These are phyloP conservation scores for Chrysolina haemoptera DNA, from an alignment of 2,888 invertebrate species.

Conservation along the genomic window DNA sequence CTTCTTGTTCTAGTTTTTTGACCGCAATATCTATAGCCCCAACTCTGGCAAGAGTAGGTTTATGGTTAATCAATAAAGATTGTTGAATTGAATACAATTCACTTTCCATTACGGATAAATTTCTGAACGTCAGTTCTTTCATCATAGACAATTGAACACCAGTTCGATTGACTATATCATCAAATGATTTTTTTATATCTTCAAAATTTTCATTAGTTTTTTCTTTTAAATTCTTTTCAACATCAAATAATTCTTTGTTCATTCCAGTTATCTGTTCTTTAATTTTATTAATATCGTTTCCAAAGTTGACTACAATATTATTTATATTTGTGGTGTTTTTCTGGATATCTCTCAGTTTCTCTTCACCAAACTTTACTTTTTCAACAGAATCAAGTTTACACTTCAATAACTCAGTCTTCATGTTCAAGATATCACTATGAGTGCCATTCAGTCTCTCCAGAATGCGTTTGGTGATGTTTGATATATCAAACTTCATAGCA, in stretches of 20 bases:
- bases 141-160: neutral
- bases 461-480: neutral
- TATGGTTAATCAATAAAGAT: constrained; percentile 3
- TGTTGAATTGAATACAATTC: neutral
- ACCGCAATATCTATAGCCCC: neutral
- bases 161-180: neutral
- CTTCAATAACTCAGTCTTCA: neutral
- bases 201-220: neutral
- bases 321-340: neutral
- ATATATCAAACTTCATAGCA: neutral
- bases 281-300: neutral
- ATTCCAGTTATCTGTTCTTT: neutral
- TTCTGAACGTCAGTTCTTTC: neutral
- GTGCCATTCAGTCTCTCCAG: neutral
- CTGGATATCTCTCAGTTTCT: neutral
- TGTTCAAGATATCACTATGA: neutral
- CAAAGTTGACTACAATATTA: neutral
- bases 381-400: neutral
- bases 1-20: neutral
- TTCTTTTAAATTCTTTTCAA: neutral
- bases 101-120: neutral
- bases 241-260: neutral
- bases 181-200: neutral
- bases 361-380: neutral
- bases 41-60: neutral